These are phyloP conservation scores for Halcyon senegalensis DNA, from an alignment of 2,113 vertebrate genomes.

Conservation along the genomic window DNA sequence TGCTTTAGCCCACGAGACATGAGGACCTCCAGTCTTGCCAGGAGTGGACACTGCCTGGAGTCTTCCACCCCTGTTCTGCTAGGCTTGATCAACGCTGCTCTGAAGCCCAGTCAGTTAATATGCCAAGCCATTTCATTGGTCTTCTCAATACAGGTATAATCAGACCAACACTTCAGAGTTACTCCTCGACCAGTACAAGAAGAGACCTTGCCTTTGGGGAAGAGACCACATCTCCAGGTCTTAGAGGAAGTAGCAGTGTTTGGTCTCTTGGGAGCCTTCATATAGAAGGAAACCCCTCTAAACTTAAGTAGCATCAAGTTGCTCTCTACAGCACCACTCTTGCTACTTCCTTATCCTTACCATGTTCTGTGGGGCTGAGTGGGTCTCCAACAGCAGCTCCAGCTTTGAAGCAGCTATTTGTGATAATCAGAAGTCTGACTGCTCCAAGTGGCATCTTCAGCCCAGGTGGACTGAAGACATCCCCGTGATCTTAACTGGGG, in stretches of 20 bases:
- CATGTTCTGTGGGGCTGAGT: not conserved
- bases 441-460: not conserved
- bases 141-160: not conserved
- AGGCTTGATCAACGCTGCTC: not conserved
- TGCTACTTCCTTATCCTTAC: not conserved
- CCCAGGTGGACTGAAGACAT: not conserved
- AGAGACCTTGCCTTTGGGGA: not conserved
- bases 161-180: not conserved
- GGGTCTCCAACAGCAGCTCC: not conserved
- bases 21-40: not conserved
- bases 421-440: not conserved
- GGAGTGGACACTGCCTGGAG: not conserved
- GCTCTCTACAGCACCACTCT: not conserved
- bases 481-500: not conserved
- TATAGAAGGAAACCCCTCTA: not conserved
- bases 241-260: not conserved
- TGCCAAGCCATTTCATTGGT: not conserved
- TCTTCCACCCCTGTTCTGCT: not conserved
- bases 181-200: not conserved
- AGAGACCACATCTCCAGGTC: not conserved
- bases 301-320: not conserved
- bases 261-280: not conserved
- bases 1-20: not conserved
- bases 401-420: not conserved
- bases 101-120: not conserved